These are phyloP conservation scores for Laspeyria flexula DNA, from an alignment of 2,888 invertebrate genomes.

Conservation along the genomic window DNA sequence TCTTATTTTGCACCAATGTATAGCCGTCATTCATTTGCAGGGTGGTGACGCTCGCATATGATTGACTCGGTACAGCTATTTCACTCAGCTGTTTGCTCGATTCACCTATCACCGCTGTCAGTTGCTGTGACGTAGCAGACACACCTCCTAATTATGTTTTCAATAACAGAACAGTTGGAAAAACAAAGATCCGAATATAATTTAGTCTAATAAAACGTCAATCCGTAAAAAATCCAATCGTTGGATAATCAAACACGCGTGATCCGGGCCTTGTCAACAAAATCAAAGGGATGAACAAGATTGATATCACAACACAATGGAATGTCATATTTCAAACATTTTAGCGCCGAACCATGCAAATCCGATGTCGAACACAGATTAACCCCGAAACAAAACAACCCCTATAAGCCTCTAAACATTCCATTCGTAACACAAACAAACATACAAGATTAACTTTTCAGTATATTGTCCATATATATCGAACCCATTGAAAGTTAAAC, in stretches of 20 bases:
- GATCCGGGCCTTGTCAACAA: slow-evolving; percentile 10
- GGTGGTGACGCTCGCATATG: no score
- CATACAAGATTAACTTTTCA: slow-evolving; percentile 46
- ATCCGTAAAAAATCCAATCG: background rate
- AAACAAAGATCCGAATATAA: no score
- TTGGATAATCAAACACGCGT: background rate
- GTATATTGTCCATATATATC: slow-evolving; percentile 25
- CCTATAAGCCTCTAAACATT: slow-evolving; percentile 34
- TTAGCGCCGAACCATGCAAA: slow-evolving; percentile 23
- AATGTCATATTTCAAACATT: slow-evolving; percentile 14
- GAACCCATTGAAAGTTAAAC: slow-evolving; percentile 21
- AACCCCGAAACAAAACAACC: slow-evolving; percentile 38
- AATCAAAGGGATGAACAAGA: slow-evolving; percentile 9
- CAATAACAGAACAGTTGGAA: no score
- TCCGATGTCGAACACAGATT: slow-evolving; percentile 33
- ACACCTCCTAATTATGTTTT: no score
- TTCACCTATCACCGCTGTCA: no score
- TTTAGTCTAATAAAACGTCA: background rate
- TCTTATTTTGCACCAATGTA: no score
- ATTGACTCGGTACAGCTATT: no score
- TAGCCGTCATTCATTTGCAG: no score
- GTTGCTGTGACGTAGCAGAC: no score
- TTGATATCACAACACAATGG: slow-evolving; percentile 5
- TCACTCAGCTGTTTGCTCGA: no score
- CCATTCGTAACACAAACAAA: slow-evolving; percentile 43